A percentile compares a stretch with the other conserved stretches of the same genome.
phyloP scores from a whole-genome alignment of 2,113 vertebrate species.

The Tapirus terrestris region DNA sequence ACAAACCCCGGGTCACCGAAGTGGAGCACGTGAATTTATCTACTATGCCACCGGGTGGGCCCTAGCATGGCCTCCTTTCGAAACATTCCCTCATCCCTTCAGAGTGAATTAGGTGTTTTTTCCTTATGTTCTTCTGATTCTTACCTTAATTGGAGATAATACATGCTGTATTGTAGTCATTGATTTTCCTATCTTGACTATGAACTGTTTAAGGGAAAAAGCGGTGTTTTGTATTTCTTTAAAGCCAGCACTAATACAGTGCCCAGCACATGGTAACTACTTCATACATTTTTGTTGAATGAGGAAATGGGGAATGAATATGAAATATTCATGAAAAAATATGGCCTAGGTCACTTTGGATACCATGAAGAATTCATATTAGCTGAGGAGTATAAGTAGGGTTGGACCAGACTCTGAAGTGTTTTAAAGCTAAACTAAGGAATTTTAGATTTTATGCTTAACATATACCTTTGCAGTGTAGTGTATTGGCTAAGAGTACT shows the following conservation, averaged over 20 bases:
- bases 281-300: conserved; percentile 14
- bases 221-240: neutral
- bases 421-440: neutral
- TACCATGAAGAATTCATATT: conserved; percentile 18
- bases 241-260: neutral
- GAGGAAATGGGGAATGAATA: neutral
- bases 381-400: neutral
- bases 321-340: conserved; percentile 17
- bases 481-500: neutral
- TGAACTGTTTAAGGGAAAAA: neutral
- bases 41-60: too few relatives aligned
- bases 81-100: neutral
- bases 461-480: neutral
- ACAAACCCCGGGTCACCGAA: too few relatives aligned
- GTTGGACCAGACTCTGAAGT: neutral
- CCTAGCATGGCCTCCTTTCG: neutral
- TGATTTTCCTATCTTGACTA: conserved; percentile 14
- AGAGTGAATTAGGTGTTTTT: neutral
- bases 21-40: too few relatives aligned
- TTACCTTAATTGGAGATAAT: conserved; percentile 17
- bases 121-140: neutral
- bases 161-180: neutral
- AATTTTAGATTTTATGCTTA: conserved; percentile 20
- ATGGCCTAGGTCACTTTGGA: neutral
- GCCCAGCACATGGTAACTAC: neutral